Evolutionary conservation across 2,113 vertebrate genomes (phyloP), one percentile per base, ranked within the genome.

Genomic region (Dipodomys merriami): DNA sequence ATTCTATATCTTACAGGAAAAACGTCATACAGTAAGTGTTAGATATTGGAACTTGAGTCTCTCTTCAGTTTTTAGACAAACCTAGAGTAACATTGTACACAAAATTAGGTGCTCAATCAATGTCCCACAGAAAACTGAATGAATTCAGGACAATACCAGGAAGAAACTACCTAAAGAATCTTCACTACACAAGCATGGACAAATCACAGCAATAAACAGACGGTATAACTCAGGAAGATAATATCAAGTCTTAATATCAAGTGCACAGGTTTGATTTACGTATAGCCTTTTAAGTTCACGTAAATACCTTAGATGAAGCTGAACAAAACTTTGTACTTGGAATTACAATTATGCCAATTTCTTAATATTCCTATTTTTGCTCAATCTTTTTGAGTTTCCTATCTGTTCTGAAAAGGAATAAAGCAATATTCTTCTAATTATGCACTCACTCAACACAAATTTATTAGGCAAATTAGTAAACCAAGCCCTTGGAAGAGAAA

Each of bases 381-480:
- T 73, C 76, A 65, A 69, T 78, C 62, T 78, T 86, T 39, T 69
- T 80, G 25, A 16, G 33, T 82, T 82, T 87, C 23, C 13, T 33
- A 82, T 23, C 3, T 83, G 18, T 60, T 22, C 19, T 62, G 72
- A 94, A 94, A 94, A 90, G 30, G 11, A 94, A 73, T 73, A 64
- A 82, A 94, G 15, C 76, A 76, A 90, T 67, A 53, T 3, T 80
- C 62, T 12, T 94, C n/a, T 94, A 92, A 74, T 76, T 64, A 87
- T n/a, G 93, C 49, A 92, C 72, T 95, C 10, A 35, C 80, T 86
- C 44, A 91, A 71, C 7, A 91, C 16, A 94, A 80, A 87, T 79
- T 62, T 76, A 86, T 91, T 72, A 80, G 73, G 86, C 25, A 71
- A 68, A 83, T n/a, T 83, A 73, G 82, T 72, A 77, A 12, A 6